Evolutionary conservation across 1,140 invertebrate genomes (phyloP).

Genomic region (Melipona quadrifasciata): DNA sequence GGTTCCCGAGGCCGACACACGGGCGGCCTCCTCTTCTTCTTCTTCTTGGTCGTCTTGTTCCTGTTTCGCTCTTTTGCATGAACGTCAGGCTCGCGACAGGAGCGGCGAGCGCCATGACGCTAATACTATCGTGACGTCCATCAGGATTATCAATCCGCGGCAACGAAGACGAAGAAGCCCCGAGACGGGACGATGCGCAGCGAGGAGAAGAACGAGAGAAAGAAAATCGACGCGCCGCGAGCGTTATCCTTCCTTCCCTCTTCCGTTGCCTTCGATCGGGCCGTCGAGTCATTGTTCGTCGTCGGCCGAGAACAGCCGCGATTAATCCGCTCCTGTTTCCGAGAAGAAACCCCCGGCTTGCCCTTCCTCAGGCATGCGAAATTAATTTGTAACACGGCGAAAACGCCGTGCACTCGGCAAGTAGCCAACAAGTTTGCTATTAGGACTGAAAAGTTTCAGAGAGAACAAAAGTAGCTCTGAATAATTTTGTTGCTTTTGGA

Average conservation of each 20-base stretch:
- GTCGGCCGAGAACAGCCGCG: conserved; percentile 18
- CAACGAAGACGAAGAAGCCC: conserved; percentile 58
- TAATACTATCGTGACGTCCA: conserved; percentile 76
- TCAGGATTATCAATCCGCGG: conserved; percentile 73
- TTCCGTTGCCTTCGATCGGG: conserved; percentile 1
- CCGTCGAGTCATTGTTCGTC: conserved; percentile 38
- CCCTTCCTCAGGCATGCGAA: conserved; percentile 11
- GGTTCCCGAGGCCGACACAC: conserved; percentile 65
- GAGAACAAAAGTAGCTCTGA: not conserved
- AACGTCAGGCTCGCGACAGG: conserved; percentile 61
- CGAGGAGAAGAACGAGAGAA: not conserved
- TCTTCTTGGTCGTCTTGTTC: conserved; percentile 46
- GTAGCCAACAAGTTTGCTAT: too few relatives aligned
- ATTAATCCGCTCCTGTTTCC: conserved; percentile 34
- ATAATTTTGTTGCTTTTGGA: too few relatives aligned
- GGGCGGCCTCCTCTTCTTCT: conserved; percentile 60
- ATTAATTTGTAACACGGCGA: conserved; percentile 40
- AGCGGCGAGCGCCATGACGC: conserved; percentile 67
- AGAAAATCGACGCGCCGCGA: conserved; percentile 38
- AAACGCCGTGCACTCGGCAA: conserved; percentile 9
- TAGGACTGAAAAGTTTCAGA: not conserved
- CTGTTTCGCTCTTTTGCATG: conserved; percentile 51
- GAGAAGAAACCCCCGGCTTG: conserved; percentile 5
- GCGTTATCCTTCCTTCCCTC: conserved; percentile 14
- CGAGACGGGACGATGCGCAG: conserved; percentile 2